Evolutionary conservation across 2,797 vertebrate species (phyloP).

Genomic region (Propithecus perrieri): DNA sequence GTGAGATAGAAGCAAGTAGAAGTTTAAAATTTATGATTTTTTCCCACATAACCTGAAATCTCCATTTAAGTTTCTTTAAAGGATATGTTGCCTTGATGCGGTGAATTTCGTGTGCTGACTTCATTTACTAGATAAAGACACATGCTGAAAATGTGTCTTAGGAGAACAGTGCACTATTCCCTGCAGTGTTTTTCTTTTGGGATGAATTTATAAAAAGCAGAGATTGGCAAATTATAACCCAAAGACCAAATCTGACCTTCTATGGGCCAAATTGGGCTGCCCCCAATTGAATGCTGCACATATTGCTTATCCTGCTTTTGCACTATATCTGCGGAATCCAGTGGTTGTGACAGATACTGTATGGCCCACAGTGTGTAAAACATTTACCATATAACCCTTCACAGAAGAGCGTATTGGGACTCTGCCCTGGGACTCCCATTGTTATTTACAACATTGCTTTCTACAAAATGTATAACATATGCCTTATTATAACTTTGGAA

Average conservation of each 20-base stretch:
- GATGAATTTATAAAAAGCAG: neutral
- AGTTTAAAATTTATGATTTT: neutral
- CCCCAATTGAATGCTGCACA: neutral
- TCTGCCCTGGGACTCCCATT: neutral
- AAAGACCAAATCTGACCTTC: neutral
- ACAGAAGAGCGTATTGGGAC: neutral
- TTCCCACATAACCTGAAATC: neutral
- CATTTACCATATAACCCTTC: neutral
- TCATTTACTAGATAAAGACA: neutral
- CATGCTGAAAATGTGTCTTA: neutral
- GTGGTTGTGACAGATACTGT: neutral
- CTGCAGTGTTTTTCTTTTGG: neutral
- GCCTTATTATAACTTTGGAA: neutral
- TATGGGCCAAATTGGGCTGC: neutral
- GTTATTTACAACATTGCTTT: neutral
- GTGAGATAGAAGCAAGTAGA: neutral
- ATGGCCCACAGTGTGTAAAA: neutral
- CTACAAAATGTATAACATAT: neutral
- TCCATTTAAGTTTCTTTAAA: neutral
- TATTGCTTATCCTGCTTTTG: neutral
- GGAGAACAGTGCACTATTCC: neutral
- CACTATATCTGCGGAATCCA: neutral
- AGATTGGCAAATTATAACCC: neutral
- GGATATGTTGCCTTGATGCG: neutral
- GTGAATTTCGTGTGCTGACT: slow-evolving; percentile 33